Evolutionary conservation across 2,113 vertebrate species (phyloP).

Genomic region (Felis chaus): DNA sequence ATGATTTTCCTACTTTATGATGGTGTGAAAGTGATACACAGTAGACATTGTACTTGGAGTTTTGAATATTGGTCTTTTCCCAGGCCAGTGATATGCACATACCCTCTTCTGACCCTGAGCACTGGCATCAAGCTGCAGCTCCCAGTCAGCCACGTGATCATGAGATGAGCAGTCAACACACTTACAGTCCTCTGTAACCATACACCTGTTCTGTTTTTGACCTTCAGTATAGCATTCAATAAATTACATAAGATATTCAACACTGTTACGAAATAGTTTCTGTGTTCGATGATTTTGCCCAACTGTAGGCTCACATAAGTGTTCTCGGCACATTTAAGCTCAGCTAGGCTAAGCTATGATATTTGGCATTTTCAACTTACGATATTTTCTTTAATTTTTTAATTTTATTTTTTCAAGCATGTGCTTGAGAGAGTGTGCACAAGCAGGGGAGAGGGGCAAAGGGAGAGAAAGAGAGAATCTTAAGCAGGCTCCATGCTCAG

Average conservation of each 20-base stretch:
- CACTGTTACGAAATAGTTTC: neutral
- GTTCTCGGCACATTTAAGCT: neutral
- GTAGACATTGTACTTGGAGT: neutral
- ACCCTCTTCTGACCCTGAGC: neutral
- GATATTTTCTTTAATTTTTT: neutral
- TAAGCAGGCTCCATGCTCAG: neutral
- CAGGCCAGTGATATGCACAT: neutral
- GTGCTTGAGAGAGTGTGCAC: neutral
- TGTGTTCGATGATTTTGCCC: neutral
- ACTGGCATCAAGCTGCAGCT: too few species aligned
- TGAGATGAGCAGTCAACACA: neutral
- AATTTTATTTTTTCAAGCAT: neutral
- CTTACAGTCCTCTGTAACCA: neutral
- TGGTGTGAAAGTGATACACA: neutral
- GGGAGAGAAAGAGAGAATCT: neutral
- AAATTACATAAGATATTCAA: neutral
- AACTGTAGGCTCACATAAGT: neutral
- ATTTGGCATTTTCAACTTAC: neutral
- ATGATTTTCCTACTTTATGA: neutral
- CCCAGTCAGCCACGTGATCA: neutral
- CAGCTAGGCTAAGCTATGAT: neutral
- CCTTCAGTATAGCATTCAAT: neutral
- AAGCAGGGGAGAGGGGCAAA: neutral
- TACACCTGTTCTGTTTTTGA: neutral
- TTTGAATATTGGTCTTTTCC: neutral